A percentile compares a stretch with the other conserved stretches of the same genome.
Evolutionary conservation across 2,888 invertebrate species (phyloP).

Genomic region (Tortrix viridana): DNA sequence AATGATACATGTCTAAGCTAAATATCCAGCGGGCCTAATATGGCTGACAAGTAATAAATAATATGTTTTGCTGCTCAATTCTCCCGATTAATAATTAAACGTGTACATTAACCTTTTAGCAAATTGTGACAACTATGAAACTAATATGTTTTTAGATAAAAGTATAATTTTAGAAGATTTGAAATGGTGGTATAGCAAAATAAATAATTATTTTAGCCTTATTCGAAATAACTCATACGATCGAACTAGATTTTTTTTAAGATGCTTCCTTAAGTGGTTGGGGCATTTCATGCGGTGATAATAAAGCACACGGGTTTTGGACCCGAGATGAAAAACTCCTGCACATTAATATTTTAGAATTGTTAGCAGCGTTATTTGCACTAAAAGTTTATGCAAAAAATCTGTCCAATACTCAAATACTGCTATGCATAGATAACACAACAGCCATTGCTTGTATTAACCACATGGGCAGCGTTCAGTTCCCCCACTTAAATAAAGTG

Average conservation of each 20-base stretch:
- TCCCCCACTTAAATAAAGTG: background rate
- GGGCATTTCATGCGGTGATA: background rate
- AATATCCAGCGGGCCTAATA: too few species aligned
- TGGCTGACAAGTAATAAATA: too few species aligned
- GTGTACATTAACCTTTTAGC: too few species aligned
- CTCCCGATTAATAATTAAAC: too few species aligned
- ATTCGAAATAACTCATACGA: background rate
- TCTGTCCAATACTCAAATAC: background rate
- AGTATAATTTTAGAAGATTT: background rate
- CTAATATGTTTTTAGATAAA: background rate
- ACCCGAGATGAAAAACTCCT: background rate
- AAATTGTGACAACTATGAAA: background rate
- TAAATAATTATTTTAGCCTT: background rate
- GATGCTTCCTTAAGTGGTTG: background rate
- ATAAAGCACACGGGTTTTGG: background rate
- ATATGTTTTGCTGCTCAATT: too few species aligned
- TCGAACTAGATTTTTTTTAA: background rate
- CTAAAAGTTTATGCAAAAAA: background rate
- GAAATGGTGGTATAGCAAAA: background rate
- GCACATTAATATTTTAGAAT: conserved; percentile 11
- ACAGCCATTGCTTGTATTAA: conserved; percentile 14
- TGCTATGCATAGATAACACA: background rate
- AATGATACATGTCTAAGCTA: too few species aligned
- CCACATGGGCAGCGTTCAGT: conserved; percentile 11
- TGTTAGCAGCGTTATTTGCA: conserved; percentile 4